Conservation (phyloP, 2,797 vertebrate genomes). For the Tenualosa ilisha region DNA sequence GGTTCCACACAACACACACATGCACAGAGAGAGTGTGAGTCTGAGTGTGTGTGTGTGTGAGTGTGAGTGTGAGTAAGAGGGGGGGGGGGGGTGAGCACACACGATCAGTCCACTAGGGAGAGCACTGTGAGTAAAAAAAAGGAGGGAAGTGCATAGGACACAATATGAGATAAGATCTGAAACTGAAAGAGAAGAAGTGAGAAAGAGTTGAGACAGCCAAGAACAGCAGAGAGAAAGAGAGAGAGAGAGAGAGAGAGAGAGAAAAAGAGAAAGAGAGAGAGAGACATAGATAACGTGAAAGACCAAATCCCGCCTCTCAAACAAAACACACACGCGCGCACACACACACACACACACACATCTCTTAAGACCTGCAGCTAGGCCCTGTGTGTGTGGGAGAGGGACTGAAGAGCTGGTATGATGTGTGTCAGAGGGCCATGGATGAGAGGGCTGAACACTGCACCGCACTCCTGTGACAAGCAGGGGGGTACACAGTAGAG, state of each 20-base stretch:
- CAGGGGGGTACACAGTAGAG: too few species aligned
- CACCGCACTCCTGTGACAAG: too few species aligned
- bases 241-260: too few species aligned
- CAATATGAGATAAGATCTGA: neutral
- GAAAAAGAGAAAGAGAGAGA: neutral
- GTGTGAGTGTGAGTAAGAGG: neutral
- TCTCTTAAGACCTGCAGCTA: too few species aligned
- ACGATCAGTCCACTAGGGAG: neutral
- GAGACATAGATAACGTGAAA: neutral
- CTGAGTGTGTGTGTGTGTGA: too few species aligned
- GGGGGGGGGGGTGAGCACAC: neutral
- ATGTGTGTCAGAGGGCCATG: too few species aligned
- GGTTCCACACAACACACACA: neutral
- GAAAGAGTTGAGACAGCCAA: neutral
- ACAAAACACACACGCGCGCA: too few species aligned
- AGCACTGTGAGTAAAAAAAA: neutral
- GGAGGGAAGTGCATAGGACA: neutral
- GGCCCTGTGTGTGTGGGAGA: too few species aligned
- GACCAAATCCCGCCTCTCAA: too few species aligned
- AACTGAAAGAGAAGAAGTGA: neutral
- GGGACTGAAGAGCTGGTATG: too few species aligned
- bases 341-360: too few species aligned
- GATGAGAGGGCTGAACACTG: too few species aligned
- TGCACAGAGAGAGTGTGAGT: neutral
- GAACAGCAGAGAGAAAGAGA: neutral